Conservation (phyloP, 2,797 vertebrate species). For the Enoplosus armatus region DNA sequence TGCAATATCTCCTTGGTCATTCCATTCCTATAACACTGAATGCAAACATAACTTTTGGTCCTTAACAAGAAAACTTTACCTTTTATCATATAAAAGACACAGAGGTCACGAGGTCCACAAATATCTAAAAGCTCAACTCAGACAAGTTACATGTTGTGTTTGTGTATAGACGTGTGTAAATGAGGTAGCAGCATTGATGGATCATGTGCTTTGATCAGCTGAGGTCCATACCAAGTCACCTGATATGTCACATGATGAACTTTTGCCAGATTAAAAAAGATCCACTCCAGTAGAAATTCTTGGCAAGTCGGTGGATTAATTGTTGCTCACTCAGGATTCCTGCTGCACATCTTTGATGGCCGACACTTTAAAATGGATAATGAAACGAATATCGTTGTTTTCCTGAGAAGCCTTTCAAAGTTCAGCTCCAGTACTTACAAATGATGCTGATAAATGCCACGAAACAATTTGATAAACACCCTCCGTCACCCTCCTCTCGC, state of each 20-base stretch:
- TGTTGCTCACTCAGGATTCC: neutral
- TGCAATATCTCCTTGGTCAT: neutral
- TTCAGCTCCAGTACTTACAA: neutral
- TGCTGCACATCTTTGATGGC: neutral
- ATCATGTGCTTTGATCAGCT: constrained; percentile 38
- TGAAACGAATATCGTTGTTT: neutral
- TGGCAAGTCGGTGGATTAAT: constrained; percentile 1
- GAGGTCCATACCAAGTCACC: constrained; percentile 29
- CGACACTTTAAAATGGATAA: neutral
- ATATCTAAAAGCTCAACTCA: neutral
- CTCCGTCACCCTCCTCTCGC: neutral
- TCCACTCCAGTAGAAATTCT: constrained; percentile 7
- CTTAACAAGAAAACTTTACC: neutral
- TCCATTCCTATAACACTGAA: neutral
- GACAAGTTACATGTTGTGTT: neutral
- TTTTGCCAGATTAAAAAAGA: constrained; percentile 17
- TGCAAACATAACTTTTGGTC: neutral
- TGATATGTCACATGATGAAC: constrained; percentile 37
- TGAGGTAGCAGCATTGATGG: constrained; percentile 13
- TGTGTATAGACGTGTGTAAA: neutral
- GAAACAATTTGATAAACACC: neutral
- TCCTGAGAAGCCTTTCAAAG: neutral
- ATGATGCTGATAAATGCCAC: neutral
- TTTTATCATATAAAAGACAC: neutral
- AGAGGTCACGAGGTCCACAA: neutral